A percentile compares a stretch with the other conserved stretches of the same genome.
phyloP scores from a whole-genome alignment of 2,888 invertebrate species.

The Serrognathus titanus region DNA sequence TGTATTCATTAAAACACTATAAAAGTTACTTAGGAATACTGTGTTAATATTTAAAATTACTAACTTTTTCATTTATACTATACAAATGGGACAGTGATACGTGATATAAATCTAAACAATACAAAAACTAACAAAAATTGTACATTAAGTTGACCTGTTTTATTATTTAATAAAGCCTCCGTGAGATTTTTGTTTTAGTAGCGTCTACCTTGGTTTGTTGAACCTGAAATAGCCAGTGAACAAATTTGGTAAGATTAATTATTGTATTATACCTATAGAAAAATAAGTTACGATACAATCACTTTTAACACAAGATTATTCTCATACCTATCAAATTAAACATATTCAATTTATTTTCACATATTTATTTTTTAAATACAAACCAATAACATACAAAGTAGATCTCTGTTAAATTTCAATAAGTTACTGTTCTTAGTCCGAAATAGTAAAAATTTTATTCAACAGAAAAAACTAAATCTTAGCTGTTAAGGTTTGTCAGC shows the following conservation, averaged over 20 bases:
- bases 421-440: no score
- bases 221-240: conserved; percentile 20
- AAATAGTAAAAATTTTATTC: no score
- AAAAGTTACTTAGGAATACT: background rate
- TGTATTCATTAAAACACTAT: background rate
- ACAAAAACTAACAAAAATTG: conserved; percentile 13
- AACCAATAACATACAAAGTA: background rate
- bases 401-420: background rate
- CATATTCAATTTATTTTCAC: background rate
- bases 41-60: background rate
- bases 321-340: background rate
- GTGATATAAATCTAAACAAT: conserved; percentile 1
- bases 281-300: no score
- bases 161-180: conserved; percentile 15
- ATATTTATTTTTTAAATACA: background rate
- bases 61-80: background rate
- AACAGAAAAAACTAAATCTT: background rate
- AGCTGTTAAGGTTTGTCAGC: conserved; percentile 11
- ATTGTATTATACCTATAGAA: no score
- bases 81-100: conserved; percentile 2
- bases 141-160: conserved; percentile 9
- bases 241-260: conserved; percentile 15
- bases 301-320: background rate
- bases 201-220: conserved; percentile 22
- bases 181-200: conserved; percentile 18